A percentile compares a stretch with the other conserved stretches of the same genome.
These are phyloP conservation scores for Heterotis niloticus DNA, from an alignment of 2,113 vertebrate species.

Conservation along the genomic window DNA sequence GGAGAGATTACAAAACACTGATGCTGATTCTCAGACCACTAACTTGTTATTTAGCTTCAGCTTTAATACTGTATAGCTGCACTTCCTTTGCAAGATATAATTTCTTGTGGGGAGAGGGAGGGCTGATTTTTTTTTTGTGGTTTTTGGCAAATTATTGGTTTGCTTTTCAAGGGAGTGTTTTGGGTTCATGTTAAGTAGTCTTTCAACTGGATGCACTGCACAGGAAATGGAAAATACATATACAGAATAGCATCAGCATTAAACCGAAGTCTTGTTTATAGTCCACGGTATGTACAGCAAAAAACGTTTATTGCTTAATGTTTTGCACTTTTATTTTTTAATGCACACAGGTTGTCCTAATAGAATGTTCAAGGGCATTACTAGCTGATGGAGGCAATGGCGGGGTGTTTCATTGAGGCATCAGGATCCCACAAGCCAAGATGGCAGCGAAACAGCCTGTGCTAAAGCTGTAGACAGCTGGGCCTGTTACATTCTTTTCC, in stretches of 20 bases:
- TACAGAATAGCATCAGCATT: too few relatives aligned
- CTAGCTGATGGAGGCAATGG: neutral
- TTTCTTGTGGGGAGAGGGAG: neutral
- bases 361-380: neutral
- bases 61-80: neutral
- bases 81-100: neutral
- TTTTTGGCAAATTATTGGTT: neutral
- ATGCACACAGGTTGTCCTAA: neutral
- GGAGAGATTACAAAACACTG: neutral
- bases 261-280: too few relatives aligned
- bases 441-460: neutral
- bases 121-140: neutral
- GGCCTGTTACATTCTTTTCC: neutral
- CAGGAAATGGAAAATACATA: too few relatives aligned
- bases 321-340: neutral
- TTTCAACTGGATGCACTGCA: neutral
- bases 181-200: neutral
- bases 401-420: neutral
- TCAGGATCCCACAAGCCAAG: neutral
- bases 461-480: neutral
- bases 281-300: too few relatives aligned
- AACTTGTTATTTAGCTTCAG: neutral
- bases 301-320: too few relatives aligned
- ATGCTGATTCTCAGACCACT: constrained; percentile 4
- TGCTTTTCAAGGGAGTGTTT: constrained; percentile 4